Evolutionary conservation across 2,113 vertebrate species (phyloP).

Genomic region (Indicator maculatus): DNA sequence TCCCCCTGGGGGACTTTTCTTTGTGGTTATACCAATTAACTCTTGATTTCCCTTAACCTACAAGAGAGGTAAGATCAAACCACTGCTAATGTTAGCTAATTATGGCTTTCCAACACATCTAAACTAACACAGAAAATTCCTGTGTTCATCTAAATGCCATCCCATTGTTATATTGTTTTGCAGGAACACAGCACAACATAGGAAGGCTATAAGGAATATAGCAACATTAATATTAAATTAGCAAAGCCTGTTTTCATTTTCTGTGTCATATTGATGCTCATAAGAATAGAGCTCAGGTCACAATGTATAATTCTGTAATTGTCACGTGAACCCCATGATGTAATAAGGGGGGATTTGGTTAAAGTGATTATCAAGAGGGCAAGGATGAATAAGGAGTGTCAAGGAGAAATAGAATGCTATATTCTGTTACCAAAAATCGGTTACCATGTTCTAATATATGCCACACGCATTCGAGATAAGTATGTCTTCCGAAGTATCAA

Average conservation of each 20-base stretch:
- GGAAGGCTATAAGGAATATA: background rate
- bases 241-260: background rate
- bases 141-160: background rate
- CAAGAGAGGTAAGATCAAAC: background rate
- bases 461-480: background rate
- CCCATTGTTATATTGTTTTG: background rate
- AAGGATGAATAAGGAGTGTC: background rate
- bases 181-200: background rate
- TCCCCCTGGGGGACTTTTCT: too few relatives aligned
- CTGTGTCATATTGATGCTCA: background rate
- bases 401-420: background rate
- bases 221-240: background rate
- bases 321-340: fast-evolving
- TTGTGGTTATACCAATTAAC: too few relatives aligned
- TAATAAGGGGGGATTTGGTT: background rate
- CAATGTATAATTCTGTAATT: background rate
- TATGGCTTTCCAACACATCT: background rate
- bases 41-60: too few relatives aligned
- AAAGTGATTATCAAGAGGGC: background rate
- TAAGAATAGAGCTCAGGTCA: background rate
- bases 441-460: background rate
- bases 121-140: background rate
- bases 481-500: background rate
- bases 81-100: background rate
- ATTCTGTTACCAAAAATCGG: background rate